These are phyloP conservation scores for Rhamnusium bicolor DNA, from an alignment of 2,888 invertebrate genomes.

Conservation along the genomic window DNA sequence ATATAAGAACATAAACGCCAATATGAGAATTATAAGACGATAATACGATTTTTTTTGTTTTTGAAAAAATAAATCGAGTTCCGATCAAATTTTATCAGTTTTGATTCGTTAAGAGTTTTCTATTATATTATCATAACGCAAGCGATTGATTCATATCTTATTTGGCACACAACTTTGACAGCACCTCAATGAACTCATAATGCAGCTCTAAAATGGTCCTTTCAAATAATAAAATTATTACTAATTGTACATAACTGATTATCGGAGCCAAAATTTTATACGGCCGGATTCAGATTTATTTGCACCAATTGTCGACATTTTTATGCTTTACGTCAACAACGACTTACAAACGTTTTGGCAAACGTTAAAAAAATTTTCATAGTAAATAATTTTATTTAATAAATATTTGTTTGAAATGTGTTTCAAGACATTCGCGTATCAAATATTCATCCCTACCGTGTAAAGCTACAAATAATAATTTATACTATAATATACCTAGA, in stretches of 20 bases:
- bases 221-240: no score
- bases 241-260: not conserved
- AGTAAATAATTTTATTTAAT: not conserved
- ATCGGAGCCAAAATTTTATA: not conserved
- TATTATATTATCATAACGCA: no score
- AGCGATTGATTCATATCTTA: no score
- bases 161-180: no score
- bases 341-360: constrained; percentile 1
- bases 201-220: no score
- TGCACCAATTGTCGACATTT: not conserved
- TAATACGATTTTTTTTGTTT: no score
- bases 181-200: no score
- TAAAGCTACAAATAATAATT: not conserved
- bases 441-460: not conserved
- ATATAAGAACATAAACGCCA: no score
- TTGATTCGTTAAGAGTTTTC: no score
- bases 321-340: not conserved
- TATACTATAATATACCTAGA: not conserved
- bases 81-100: no score
- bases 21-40: no score
- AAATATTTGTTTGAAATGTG: not conserved
- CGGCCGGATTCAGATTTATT: not conserved
- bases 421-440: not conserved
- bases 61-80: no score
- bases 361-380: not conserved